Evolutionary conservation across 2,888 invertebrate genomes (phyloP), one percentile per base, ranked within the genome.

Genomic region (Achlya flavicornis): DNA sequence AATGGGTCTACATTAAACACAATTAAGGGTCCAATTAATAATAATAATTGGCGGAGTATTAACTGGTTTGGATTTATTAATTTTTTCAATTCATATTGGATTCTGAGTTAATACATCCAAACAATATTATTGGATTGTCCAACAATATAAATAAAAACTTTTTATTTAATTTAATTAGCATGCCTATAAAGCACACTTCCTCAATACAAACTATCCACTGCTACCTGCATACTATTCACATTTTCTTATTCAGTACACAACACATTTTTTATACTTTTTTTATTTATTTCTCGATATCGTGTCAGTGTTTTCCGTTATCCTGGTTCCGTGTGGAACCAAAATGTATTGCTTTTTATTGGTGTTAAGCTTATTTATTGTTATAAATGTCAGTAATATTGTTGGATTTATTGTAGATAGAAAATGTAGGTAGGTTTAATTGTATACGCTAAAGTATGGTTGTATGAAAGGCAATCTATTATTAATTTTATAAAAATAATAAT

Each of bases 1-100:
- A 80, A 81, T 92, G 91, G 92, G 92, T 92, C 92, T 92, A 91
- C 89, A 81, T 38, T 38, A 10, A 38, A 38, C 10, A 38, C 38
- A 38, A 10, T 38, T 8, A 38, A 8, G 38, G 33, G n/a, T 58
- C n/a, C 35, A 58, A 58, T n/a, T 16, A 16, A 41, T 41, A 12
- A 41, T 41, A 7, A 41, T 41, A 12, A 41, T 41, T 41, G 12
- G 38, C 8, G 38, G 41, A 41, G 41, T 12, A 41, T 41, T 41
- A 12, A 41, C 3, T 41, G 12, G 12, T 41, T 41, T 41, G 41
- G 7, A 11, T 41, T 41, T 12, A n/a, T 14, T 33, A 35, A 6
- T 58, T 35, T 48, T 64, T 58, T 61, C n/a, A 14, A n/a, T n/a
- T n/a, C 4, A 46, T n/a, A 5, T n/a, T 46, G n/a, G 0, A n/a